Evolutionary conservation across 2,888 invertebrate genomes (phyloP).

Genomic region (Trichogramma dendrolimi): DNA sequence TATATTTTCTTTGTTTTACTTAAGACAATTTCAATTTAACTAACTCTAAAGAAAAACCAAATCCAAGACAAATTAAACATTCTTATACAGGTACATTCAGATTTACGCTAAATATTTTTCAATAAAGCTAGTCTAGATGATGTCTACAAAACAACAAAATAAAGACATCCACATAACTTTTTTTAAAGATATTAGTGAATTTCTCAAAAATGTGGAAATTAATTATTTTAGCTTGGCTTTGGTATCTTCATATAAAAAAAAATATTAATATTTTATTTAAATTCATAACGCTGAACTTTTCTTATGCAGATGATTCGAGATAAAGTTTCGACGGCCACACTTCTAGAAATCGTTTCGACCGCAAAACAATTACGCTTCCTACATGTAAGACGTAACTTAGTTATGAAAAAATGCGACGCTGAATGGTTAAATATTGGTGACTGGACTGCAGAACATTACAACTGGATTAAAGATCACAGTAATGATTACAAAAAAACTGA

Average conservation of each 20-base stretch:
- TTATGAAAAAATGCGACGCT: conserved; percentile 63
- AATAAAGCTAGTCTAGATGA: no score
- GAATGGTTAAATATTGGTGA: conserved; percentile 65
- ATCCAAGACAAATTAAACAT: no score
- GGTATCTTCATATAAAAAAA: neutral
- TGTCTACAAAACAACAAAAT: no score
- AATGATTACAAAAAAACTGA: conserved; percentile 64
- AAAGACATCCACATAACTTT: no score
- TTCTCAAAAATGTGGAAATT: no score
- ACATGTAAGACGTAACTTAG: conserved; percentile 67
- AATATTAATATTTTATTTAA: neutral
- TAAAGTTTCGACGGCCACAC: conserved; percentile 72
- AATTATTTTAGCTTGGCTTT: neutral
- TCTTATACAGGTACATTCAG: no score
- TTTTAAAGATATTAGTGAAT: no score
- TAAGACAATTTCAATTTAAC: no score
- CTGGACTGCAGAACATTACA: conserved; percentile 65
- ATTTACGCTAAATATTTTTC: no score
- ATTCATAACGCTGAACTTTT: neutral
- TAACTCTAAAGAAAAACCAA: no score
- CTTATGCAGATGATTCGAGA: conserved; percentile 64
- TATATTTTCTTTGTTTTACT: no score
- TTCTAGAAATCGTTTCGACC: conserved; percentile 65
- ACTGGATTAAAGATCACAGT: conserved; percentile 63
- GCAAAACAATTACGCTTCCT: conserved; percentile 62